Conservation (phyloP, 2,797 vertebrate species). For the Synanceia verrucosa region DNA sequence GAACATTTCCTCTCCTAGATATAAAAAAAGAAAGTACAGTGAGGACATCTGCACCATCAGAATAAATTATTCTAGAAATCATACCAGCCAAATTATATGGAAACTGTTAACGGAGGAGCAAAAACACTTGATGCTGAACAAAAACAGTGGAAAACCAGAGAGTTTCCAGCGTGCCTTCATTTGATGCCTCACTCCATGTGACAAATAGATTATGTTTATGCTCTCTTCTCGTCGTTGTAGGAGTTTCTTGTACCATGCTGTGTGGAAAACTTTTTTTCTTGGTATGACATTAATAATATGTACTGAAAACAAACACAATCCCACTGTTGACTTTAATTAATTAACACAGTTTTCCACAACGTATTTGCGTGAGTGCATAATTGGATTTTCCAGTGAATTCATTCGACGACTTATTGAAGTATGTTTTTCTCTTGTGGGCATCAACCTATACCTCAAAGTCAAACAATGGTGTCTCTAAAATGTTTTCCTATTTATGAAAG, state of each 20-base stretch:
- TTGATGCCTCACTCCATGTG: constrained; percentile 37
- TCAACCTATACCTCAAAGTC: constrained; percentile 55
- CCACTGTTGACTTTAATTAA: constrained; percentile 65
- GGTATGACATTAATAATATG: constrained; percentile 50
- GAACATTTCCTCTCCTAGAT: not conserved
- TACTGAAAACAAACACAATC: constrained; percentile 65
- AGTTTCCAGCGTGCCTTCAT: constrained; percentile 37
- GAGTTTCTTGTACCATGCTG: constrained; percentile 33
- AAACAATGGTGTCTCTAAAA: constrained; percentile 42
- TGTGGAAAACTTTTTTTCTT: constrained; percentile 44
- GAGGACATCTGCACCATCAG: constrained; percentile 13
- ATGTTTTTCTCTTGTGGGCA: constrained; percentile 62
- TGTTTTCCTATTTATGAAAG: constrained; percentile 45
- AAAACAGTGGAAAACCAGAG: constrained; percentile 42
- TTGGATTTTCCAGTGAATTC: constrained; percentile 67
- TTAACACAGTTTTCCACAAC: constrained; percentile 61
- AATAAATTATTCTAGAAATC: constrained; percentile 22
- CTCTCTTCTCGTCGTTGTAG: constrained; percentile 21
- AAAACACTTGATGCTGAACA: constrained; percentile 26
- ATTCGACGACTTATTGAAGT: constrained; percentile 46
- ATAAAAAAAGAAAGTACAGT: not conserved
- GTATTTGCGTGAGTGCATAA: constrained; percentile 58
- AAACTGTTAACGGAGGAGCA: constrained; percentile 34
- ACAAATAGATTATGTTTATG: constrained; percentile 39
- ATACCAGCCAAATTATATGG: constrained; percentile 28